A percentile compares a stretch with the other conserved stretches of the same genome.
phyloP scores from a whole-genome alignment of 2,797 vertebrate genomes.

The Centropyge bicolor region DNA sequence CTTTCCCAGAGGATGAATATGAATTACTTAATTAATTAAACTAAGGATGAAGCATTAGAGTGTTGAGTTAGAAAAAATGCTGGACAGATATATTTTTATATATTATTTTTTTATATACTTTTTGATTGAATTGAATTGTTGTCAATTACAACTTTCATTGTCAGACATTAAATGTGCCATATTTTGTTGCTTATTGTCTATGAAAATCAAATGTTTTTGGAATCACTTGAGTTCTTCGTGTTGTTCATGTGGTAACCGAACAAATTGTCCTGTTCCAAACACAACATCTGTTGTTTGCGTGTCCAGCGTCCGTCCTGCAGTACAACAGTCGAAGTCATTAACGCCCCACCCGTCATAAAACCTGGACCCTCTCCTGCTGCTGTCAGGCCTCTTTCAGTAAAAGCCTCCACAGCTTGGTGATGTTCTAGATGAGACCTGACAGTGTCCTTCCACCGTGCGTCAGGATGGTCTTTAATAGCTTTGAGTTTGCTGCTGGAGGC shows the following conservation, averaged over 20 bases:
- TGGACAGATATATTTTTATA: not conserved
- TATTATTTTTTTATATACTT: too few species aligned
- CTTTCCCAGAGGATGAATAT: not conserved
- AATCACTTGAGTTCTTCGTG: too few species aligned
- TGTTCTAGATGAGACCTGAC: slow-evolving; percentile 42
- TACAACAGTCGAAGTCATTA: not conserved
- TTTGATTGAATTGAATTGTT: too few species aligned
- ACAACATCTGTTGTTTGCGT: too few species aligned
- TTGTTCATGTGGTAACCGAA: not conserved
- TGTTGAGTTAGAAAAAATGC: not conserved
- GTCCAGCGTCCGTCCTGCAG: not conserved
- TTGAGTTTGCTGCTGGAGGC: slow-evolving; percentile 40
- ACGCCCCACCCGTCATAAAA: slow-evolving; percentile 13
- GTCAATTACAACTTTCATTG: not conserved
- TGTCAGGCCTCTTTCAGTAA: slow-evolving; percentile 34
- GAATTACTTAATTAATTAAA: not conserved
- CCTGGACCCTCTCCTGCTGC: not conserved
- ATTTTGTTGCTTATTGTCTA: not conserved
- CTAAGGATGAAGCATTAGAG: not conserved
- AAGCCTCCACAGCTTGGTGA: slow-evolving; percentile 25
- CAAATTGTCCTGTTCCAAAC: not conserved
- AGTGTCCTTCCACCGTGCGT: slow-evolving; percentile 32
- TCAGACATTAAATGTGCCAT: not conserved
- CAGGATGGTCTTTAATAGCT: slow-evolving; percentile 55
- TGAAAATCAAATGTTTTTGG: not conserved